Conservation (phyloP, 2,797 vertebrate genomes). For the Etheostoma nigrum region DNA sequence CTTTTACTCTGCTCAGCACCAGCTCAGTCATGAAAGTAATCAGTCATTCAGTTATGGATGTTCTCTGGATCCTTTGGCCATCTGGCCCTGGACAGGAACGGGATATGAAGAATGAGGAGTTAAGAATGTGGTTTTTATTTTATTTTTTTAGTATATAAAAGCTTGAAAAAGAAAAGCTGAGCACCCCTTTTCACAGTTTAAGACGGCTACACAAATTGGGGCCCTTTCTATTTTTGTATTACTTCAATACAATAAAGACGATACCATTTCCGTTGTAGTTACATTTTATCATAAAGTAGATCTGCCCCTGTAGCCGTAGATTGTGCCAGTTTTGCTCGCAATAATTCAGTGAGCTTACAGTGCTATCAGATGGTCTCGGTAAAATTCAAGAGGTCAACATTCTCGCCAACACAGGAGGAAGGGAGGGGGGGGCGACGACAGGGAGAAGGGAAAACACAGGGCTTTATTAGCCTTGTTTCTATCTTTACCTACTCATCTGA, state of each 20-base stretch:
- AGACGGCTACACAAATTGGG: constrained; percentile 36
- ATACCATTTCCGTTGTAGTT: not conserved
- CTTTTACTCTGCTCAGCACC: constrained; percentile 47
- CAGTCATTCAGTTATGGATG: constrained; percentile 64
- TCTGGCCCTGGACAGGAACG: constrained; percentile 71
- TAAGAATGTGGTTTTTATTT: constrained; percentile 60
- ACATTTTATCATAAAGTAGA: not conserved
- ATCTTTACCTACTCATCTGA: not conserved
- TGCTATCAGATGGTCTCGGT: constrained; percentile 44
- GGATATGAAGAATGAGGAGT: constrained; percentile 82
- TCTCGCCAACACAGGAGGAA: constrained; percentile 14
- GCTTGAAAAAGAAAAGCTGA: constrained; percentile 54
- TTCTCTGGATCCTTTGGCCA: constrained; percentile 63
- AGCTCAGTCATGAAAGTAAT: constrained; percentile 54
- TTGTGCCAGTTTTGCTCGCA: constrained; percentile 19
- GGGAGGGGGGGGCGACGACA: not conserved
- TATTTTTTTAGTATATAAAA: constrained; percentile 62
- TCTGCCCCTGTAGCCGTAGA: not conserved
- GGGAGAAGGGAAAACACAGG: constrained; percentile 30
- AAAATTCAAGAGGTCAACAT: constrained; percentile 38
- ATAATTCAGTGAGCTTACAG: constrained; percentile 18
- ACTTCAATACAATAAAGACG: too few relatives aligned
- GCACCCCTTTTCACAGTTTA: constrained; percentile 57
- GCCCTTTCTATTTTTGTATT: constrained; percentile 8
- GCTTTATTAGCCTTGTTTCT: not conserved